Evolutionary conservation across 2,888 invertebrate species (phyloP), one percentile per base, ranked within the genome.

Genomic region (Uloborus plumipes): DNA sequence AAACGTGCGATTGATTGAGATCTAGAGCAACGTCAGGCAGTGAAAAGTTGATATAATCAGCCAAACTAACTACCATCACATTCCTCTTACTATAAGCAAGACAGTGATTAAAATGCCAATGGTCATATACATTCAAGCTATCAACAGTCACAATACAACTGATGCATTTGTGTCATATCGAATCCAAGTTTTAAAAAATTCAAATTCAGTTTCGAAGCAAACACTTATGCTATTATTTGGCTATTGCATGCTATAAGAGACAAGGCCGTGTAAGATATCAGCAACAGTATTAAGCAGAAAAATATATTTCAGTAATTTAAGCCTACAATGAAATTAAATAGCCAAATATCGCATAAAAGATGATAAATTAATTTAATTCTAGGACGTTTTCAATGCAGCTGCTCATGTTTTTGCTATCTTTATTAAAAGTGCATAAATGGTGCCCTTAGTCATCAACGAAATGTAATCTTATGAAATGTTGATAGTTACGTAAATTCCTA

Each of bases 21-120:
- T 82, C 75, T 76, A 82, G 64, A 81, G 74, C 70, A 81, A 81
- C 70, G 59, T 76, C 81, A 82, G 81, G 81, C 81, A 82, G 81
- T 82, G 81, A 82, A 71, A 39, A 67, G 53, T 75, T 76, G 81
- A 75, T 71, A 82, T 76, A 59, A 76, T 66, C 74, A 82, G 76
- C 81, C 75, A 71, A 39, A 76, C 81, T 76, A 82, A 47, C 81
- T 82, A 82, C 81, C 59, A 75, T 61, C 66, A 20, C 76, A 82
- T 82, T 76, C 76, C 62, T 71, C 66, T 75, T 50, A 75, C 81
- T 82, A 82, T 66, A 82, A 82, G 81, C 81, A 82, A 66, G 71
- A 82, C 81, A 82, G 75, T 82, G 75, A 67, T 71, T 71, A 61
- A 71, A 82, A 82, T 71, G 75, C 75, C 81, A 75, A 70, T 82